Evolutionary conservation across 2,113 vertebrate genomes (phyloP).

Genomic region (Tenrec ecaudatus): DNA sequence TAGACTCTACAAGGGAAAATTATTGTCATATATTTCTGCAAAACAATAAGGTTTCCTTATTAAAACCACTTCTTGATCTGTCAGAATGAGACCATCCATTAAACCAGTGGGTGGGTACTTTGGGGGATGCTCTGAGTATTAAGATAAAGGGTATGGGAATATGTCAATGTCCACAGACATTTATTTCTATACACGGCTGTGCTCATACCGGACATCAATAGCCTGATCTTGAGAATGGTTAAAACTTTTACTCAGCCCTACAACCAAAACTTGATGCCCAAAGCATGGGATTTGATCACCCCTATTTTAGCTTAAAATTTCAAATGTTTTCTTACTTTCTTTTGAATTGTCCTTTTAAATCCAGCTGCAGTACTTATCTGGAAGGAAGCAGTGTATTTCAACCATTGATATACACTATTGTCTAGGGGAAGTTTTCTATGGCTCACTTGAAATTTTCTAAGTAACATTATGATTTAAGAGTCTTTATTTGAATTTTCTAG

Average conservation of each 20-base stretch:
- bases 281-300: neutral
- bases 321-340: conserved; percentile 27
- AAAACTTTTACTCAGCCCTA: conserved; percentile 1
- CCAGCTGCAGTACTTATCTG: neutral
- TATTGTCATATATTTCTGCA: neutral
- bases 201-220: conserved; percentile 2
- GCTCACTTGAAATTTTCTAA: conserved; percentile 26
- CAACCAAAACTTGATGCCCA: conserved; percentile 4
- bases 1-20: neutral
- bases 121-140: neutral
- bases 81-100: neutral
- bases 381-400: conserved; percentile 50
- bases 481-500: conserved; percentile 55
- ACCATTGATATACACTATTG: neutral
- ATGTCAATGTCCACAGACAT: neutral
- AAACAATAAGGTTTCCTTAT: neutral
- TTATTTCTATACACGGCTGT: neutral
- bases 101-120: neutral
- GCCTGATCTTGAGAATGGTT: neutral
- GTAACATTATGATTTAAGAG: conserved; percentile 18
- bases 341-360: conserved; percentile 41
- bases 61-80: neutral
- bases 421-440: conserved; percentile 22
- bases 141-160: neutral
- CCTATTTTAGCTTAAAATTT: neutral